These are phyloP conservation scores for Campoplex nolae DNA, from an alignment of 2,888 invertebrate species.

Conservation along the genomic window DNA sequence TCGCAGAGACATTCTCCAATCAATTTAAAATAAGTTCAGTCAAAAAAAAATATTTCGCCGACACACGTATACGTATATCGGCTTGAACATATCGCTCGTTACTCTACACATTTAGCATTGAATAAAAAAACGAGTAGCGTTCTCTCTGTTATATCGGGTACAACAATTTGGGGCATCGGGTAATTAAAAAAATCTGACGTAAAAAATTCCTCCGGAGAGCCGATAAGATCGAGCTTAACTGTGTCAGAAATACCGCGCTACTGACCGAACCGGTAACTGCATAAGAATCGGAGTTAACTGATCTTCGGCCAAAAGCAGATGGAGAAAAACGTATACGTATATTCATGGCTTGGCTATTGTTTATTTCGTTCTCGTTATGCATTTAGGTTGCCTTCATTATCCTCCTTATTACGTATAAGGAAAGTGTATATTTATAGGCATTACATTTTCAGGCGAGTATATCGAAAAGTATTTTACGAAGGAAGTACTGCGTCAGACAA, in stretches of 20 bases:
- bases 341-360: constrained; percentile 69
- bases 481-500: constrained; percentile 44
- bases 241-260: constrained; percentile 68
- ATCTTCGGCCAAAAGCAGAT: constrained; percentile 16
- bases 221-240: constrained; percentile 63
- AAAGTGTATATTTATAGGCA: constrained; percentile 31
- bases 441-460: not conserved
- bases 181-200: constrained; percentile 61
- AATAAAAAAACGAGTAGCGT: not conserved
- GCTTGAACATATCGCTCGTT: not conserved
- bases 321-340: constrained; percentile 5
- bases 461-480: constrained; percentile 37
- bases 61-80: not conserved
- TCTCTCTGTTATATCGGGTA: not conserved
- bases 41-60: not conserved
- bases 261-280: constrained; percentile 29
- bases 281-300: constrained; percentile 52
- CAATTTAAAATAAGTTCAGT: no score
- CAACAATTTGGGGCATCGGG: constrained; percentile 36
- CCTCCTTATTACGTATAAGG: constrained; percentile 71
- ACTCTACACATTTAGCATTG: not conserved
- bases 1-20: no score
- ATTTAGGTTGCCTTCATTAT: constrained; percentile 70
- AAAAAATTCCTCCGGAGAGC: constrained; percentile 57
- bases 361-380: constrained; percentile 24